Base-by-base conservation (phyloP, 2,888 invertebrate species). In the Amaurobius ferox region DNA sequence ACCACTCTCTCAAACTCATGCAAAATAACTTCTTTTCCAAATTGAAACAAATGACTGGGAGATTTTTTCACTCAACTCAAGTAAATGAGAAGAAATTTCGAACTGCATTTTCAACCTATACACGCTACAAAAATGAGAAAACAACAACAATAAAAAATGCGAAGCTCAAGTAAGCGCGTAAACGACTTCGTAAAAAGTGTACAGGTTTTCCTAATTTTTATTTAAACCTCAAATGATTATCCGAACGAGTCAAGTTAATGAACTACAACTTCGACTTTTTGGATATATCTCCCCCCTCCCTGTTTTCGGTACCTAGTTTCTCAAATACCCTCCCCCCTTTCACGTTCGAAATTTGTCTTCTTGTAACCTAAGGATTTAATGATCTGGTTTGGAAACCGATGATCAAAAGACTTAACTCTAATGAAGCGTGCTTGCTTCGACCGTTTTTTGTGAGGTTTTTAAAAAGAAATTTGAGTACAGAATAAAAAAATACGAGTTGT, bases 191-290 rank as follows among this genome's bases (percentile, higher is more conserved):
- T 32, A 26, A 16, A n/a, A 26, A 62, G 1, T 23, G 23, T 28
- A 19, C 66, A 23, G 61, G 61, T 66, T 66, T 61, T 66, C 29
- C 70, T 68, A 80, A 76, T 83, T 83, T 83, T 83, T 83, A 83
- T 83, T 83, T 83, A 70, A 83, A 83, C 81, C 74, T 44, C 32
- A 70, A 83, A 19, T 83, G 81, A 83, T 83, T 83, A 83, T 76
- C 76, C 81, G 80, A n/a, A 81, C 70, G 64, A 76, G 70, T 74
- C 76, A 71, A 64, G 76, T 83, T 76, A 76, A 83, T 83, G 74
- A 83, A 76, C 81, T 73, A 61, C 73, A 73, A 73, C 61, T 76
- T 76, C 32, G 48, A 71, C 48, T 72, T 72, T 67, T 19, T 7
- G 35, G 32, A 66, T 30, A 19, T 23, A 19, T 30, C 16, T 19